Conservation (phyloP, 2,888 invertebrate genomes). For the Tipula lateralis region DNA sequence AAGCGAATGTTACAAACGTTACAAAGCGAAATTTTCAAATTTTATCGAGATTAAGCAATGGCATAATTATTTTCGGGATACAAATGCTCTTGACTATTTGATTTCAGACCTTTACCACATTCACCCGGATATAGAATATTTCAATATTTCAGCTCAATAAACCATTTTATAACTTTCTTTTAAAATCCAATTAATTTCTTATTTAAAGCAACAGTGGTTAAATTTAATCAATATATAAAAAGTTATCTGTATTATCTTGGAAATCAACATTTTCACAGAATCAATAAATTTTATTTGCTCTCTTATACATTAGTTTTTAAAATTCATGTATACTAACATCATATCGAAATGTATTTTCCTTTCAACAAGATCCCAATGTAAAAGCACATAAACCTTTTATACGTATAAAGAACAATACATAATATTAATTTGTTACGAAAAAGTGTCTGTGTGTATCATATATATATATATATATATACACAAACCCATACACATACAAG, state of each 20-base stretch:
- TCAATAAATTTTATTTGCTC: constrained; percentile 1
- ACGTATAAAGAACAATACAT: constrained; percentile 13
- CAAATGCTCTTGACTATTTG: too few relatives aligned
- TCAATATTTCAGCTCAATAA: not conserved
- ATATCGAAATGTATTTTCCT: not conserved
- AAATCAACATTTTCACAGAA: not conserved
- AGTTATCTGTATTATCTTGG: not conserved
- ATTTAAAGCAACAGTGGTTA: not conserved
- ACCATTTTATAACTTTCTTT: not conserved
- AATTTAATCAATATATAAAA: not conserved
- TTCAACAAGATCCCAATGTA: not conserved
- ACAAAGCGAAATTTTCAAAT: too few relatives aligned
- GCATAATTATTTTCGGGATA: too few relatives aligned
- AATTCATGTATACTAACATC: not conserved
- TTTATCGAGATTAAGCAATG: too few relatives aligned
- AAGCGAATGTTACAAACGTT: too few relatives aligned
- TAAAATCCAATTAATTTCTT: not conserved
- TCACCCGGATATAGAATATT: too few relatives aligned
- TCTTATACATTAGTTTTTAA: not conserved
- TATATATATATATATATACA: not conserved
- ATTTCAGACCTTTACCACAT: too few relatives aligned
- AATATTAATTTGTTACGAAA: not conserved
- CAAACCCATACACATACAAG: too few relatives aligned
- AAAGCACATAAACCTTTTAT: not conserved
- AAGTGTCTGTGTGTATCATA: not conserved